Percentiles rank a stretch among this genome's conserved stretches.
Evolutionary conservation across 2,113 vertebrate genomes (phyloP).

Genomic region (Bostrychus sinensis): DNA sequence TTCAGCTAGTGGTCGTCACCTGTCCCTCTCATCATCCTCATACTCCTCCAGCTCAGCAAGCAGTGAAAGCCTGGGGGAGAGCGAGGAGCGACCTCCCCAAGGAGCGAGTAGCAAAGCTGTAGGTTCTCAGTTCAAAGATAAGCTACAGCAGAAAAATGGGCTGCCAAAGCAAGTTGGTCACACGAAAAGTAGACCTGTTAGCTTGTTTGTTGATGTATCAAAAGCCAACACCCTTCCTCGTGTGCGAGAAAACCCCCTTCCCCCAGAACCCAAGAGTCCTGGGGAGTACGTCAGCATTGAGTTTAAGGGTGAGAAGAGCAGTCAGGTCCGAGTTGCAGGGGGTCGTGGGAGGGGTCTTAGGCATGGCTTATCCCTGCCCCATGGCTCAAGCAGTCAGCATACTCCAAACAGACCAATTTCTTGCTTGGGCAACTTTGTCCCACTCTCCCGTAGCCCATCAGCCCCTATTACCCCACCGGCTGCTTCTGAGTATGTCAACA

Average conservation of each 20-base stretch:
- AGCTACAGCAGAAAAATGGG: constrained; percentile 65
- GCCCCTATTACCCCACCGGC: constrained; percentile 61
- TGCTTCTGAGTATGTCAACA: constrained; percentile 80
- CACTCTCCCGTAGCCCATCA: constrained; percentile 70
- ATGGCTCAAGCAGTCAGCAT: constrained; percentile 51
- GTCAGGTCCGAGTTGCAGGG: constrained; percentile 29
- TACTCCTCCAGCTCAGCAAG: constrained; percentile 84
- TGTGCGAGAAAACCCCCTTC: constrained; percentile 73
- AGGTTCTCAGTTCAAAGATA: constrained; percentile 56
- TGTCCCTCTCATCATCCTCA: constrained; percentile 79
- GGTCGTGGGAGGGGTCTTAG: constrained; percentile 47
- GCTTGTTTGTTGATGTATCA: constrained; percentile 79
- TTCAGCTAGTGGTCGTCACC: constrained; percentile 55
- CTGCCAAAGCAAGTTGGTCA: constrained; percentile 64
- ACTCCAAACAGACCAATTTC: constrained; percentile 70
- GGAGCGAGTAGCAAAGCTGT: constrained; percentile 24
- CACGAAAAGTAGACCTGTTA: constrained; percentile 71
- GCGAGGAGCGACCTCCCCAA: constrained; percentile 66
- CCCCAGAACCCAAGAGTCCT: constrained; percentile 77
- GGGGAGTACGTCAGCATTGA: constrained; percentile 83
- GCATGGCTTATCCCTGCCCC: constrained; percentile 60
- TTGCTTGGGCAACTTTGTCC: constrained; percentile 72
- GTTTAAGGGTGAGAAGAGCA: constrained; percentile 62
- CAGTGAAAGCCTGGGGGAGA: constrained; percentile 83
- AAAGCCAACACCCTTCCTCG: constrained; percentile 81